Base-by-base conservation (phyloP, 2,888 invertebrate species). In the Dilophus febrilis region DNA sequence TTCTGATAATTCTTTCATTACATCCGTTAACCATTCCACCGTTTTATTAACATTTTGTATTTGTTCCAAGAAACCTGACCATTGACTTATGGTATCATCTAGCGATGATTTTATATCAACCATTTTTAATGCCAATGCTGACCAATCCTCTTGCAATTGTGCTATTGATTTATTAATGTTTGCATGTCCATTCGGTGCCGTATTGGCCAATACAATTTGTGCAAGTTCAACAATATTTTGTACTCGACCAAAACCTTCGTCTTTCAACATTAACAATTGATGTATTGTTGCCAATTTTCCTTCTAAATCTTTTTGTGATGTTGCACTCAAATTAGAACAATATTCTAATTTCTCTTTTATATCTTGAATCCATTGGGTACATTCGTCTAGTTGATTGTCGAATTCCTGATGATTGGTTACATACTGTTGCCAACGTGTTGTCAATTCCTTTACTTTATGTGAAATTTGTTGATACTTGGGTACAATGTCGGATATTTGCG, bases 361-460 rank as follows among this genome's bases (percentile, higher is more conserved):
- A 39, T 80, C 80, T 47, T 80, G 77, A 22, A 94, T 70, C 90
- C 90, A 91, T 44, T 78, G 74, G 4, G 73, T 72, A 45, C 84
- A 86, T 51, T 86, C 84, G 1, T 77, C 71, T 1, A 86, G 67
- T 51, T 80, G 77, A 45, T 76, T 78, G 39, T 87, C 77, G 52
- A 88, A 88, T 51, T 90, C 86, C 64, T 87, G 83, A 55, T 91
- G 90, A 22, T 77, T 77, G 34, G 73, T 74, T 0, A 87, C 90
- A 56, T 88, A 91, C 46, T 86, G 84, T 52, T 90, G 87, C 94
- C 94, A 94, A 49, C 86, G 82, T 38, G 75, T 74, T 19, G 85
- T 84, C 18, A 91, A 64, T 53, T 94, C 92, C 65, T 92, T 94
- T 1, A 91, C 83, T 59, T 87, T 86, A 50, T 81, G 81, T 40